phyloP scores from a whole-genome alignment of 1,140 invertebrate genomes.

The Heliconius himera region DNA sequence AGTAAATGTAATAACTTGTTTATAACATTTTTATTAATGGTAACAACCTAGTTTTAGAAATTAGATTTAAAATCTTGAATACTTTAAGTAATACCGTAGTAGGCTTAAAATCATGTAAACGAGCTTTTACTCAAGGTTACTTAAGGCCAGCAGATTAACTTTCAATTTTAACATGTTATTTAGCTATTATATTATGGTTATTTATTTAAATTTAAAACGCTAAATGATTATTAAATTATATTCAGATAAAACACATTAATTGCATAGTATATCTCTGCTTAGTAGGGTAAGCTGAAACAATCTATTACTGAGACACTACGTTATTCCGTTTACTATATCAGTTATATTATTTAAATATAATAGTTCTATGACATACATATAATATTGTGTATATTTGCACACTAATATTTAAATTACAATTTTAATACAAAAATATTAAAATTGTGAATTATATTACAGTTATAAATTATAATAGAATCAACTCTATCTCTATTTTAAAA shows the following conservation, averaged over 20 bases:
- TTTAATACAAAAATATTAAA: no score
- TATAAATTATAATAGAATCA: no score
- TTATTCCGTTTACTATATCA: no score
- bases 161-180: not conserved
- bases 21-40: not conserved
- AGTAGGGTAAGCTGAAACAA: no score
- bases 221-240: not conserved
- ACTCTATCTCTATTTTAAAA: no score
- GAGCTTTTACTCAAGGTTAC: slow-evolving; percentile 12
- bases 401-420: no score
- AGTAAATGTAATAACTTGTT: not conserved
- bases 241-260: not conserved
- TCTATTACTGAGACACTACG: no score
- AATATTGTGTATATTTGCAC: no score
- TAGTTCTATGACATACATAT: no score
- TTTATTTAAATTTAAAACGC: not conserved
- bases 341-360: no score
- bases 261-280: not conserved
- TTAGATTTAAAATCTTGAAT: not conserved
- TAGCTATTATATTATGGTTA: not conserved
- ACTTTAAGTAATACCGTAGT: not conserved
- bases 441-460: no score
- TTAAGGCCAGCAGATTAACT: not conserved
- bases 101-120: not conserved
- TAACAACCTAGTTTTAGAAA: not conserved